Evolutionary conservation across 2,113 vertebrate genomes (phyloP).

Genomic region (Amphilophus citrinellus): DNA sequence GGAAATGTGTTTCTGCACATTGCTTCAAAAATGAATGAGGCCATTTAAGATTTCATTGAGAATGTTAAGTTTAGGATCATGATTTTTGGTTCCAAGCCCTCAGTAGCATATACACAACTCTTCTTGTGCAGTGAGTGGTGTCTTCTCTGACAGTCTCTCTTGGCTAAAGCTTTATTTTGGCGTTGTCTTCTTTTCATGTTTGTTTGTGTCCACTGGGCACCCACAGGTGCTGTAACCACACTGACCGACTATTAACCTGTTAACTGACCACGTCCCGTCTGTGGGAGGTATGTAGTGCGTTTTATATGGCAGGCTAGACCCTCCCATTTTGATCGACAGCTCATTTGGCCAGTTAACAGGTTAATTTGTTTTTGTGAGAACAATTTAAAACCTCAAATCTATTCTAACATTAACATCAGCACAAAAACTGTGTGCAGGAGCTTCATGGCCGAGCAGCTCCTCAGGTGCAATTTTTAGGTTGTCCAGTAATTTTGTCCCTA

Average conservation of each 20-base stretch:
- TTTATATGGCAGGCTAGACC: too few relatives aligned
- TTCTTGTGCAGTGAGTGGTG: background rate
- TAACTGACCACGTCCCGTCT: too few relatives aligned
- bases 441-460: too few relatives aligned
- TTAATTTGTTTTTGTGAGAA: background rate
- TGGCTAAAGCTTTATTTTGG: background rate
- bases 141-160: fast-evolving
- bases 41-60: too few relatives aligned
- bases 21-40: background rate
- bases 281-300: too few relatives aligned
- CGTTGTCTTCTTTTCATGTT: background rate
- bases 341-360: too few relatives aligned
- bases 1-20: background rate
- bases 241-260: background rate
- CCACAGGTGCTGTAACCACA: fast-evolving
- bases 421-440: background rate
- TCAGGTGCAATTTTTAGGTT: too few relatives aligned
- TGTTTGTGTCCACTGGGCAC: background rate
- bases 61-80: too few relatives aligned
- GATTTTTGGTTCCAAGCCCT: too few relatives aligned
- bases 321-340: too few relatives aligned
- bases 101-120: background rate
- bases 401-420: background rate
- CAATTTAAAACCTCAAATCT: background rate
- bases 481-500: background rate